These are phyloP conservation scores for Diadophis punctatus DNA, from an alignment of 2,113 vertebrate species.

Conservation along the genomic window DNA sequence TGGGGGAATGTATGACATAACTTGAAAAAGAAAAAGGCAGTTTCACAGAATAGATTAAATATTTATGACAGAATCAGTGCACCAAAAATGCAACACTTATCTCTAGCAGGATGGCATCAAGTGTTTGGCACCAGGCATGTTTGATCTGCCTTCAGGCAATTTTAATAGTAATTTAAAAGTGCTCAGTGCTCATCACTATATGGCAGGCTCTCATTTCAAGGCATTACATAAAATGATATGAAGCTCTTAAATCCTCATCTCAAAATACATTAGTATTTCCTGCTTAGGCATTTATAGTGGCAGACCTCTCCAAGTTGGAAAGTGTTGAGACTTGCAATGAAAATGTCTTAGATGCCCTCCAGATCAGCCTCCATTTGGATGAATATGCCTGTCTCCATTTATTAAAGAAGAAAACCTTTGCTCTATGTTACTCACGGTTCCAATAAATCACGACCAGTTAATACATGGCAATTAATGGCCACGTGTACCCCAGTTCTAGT, in stretches of 20 bases:
- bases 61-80: slow-evolving; percentile 36
- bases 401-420: slow-evolving; percentile 27
- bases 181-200: slow-evolving; percentile 48
- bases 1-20: slow-evolving; percentile 23
- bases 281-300: slow-evolving; percentile 33
- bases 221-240: slow-evolving; percentile 50
- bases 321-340: background rate
- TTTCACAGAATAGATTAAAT: slow-evolving; percentile 48
- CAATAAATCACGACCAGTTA: background rate
- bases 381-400: slow-evolving; percentile 29
- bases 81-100: slow-evolving; percentile 29
- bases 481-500: background rate
- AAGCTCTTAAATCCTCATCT: slow-evolving; percentile 46
- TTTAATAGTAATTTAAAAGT: slow-evolving; percentile 58
- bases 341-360: slow-evolving; percentile 25
- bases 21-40: background rate
- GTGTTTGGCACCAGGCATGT: slow-evolving; percentile 35
- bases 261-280: slow-evolving; percentile 50
- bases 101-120: slow-evolving; percentile 15
- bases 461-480: background rate
- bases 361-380: slow-evolving; percentile 2
- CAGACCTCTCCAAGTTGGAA: slow-evolving; percentile 39
- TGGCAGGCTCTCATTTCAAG: slow-evolving; percentile 54
- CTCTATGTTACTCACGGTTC: background rate
- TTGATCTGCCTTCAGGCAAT: slow-evolving; percentile 43